Evolutionary conservation across 2,113 vertebrate genomes (phyloP).

Genomic region (Mastomys coucha): DNA sequence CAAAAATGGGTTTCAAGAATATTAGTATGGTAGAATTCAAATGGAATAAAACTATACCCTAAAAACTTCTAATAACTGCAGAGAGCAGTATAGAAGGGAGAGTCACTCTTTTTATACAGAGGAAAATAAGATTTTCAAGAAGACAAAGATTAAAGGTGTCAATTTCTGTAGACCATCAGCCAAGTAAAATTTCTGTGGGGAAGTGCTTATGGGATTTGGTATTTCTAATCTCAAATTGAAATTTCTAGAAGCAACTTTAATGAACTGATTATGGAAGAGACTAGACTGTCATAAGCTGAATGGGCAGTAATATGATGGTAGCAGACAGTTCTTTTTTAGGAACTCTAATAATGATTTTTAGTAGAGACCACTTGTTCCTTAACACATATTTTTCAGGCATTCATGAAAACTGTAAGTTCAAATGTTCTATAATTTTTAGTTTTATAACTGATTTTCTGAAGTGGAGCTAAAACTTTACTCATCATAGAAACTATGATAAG

Average conservation of each 20-base stretch:
- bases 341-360: background rate
- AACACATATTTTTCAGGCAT: background rate
- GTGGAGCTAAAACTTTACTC: background rate
- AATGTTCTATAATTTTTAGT: conserved; percentile 3
- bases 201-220: background rate
- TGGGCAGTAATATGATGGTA: background rate
- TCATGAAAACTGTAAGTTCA: background rate
- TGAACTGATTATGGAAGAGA: background rate
- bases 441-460: background rate
- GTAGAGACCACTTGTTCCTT: background rate
- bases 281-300: background rate
- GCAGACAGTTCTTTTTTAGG: background rate
- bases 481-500: background rate
- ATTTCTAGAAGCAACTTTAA: background rate
- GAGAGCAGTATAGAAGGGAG: background rate
- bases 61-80: background rate
- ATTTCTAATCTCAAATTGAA: background rate
- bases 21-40: background rate
- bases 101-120: background rate
- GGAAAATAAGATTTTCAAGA: background rate
- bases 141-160: background rate
- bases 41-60: background rate
- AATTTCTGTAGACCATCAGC: background rate
- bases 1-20: background rate
- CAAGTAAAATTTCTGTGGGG: background rate